Percentiles rank a stretch among this genome's conserved stretches.
Conservation (phyloP, 1,140 invertebrate species). For the Aphelenchoides fujianensis region DNA sequence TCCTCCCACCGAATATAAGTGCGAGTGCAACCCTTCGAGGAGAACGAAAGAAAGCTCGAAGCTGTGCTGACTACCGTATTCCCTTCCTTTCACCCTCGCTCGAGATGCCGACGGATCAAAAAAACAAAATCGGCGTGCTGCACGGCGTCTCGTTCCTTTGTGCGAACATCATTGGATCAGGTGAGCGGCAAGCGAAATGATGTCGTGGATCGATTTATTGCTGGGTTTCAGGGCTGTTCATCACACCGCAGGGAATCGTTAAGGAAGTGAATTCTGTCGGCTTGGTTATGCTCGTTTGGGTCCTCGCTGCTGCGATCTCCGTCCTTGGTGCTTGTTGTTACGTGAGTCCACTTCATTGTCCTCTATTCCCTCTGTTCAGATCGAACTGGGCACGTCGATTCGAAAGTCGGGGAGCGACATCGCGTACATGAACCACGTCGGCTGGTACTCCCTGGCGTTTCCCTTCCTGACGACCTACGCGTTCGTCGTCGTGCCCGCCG, state of each 20-base stretch:
- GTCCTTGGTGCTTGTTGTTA: conserved; percentile 18
- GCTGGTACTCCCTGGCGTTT: background rate
- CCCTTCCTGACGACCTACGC: background rate
- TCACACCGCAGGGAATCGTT: conserved; percentile 15
- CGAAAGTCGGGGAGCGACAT: conserved; percentile 50
- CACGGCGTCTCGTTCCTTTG: no score
- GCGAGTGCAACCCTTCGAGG: no score
- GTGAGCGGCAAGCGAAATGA: no score
- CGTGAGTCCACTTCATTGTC: background rate
- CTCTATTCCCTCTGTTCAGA: conserved; percentile 23
- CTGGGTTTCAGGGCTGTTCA: conserved; percentile 20
- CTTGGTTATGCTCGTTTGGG: conserved; percentile 12
- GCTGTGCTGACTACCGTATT: no score
- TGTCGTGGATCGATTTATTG: conserved; percentile 16
- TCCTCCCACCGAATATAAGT: no score
- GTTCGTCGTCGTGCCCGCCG: conserved; percentile 13
- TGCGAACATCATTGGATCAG: no score
- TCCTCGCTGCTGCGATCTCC: conserved; percentile 6
- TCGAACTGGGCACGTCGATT: conserved; percentile 49
- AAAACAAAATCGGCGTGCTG: no score
- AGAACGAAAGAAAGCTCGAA: no score
- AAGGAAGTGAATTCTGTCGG: conserved; percentile 9
- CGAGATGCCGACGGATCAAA: no score
- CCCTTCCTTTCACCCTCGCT: no score
- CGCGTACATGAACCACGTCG: conserved; percentile 50